Evolutionary conservation across 2,113 vertebrate species (phyloP).

Genomic region (Diphyllodes magnificus): DNA sequence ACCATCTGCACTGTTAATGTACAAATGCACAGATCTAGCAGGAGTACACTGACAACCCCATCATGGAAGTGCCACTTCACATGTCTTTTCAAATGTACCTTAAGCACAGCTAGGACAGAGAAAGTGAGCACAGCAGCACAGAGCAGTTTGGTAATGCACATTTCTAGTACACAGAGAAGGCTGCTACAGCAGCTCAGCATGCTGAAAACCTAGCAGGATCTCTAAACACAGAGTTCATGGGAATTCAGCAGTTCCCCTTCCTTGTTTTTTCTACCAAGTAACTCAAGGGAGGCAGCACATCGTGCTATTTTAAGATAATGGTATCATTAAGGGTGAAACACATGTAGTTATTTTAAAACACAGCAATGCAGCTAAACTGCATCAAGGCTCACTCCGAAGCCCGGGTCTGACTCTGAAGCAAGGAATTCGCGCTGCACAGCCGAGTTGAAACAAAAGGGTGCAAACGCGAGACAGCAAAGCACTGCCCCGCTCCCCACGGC

Average conservation of each 20-base stretch:
- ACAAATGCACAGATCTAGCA: background rate
- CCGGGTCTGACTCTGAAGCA: background rate
- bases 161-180: background rate
- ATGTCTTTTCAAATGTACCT: background rate
- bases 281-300: background rate
- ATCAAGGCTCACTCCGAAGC: background rate
- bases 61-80: background rate
- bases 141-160: accelerated
- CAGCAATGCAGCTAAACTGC: background rate
- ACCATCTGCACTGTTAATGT: too few relatives aligned
- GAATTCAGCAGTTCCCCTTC: background rate
- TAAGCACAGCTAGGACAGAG: background rate
- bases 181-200: background rate
- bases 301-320: background rate
- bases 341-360: background rate
- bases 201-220: background rate
- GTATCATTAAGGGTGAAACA: background rate
- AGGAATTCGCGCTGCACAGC: background rate
- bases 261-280: background rate
- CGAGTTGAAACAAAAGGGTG: background rate
- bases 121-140: background rate
- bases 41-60: background rate
- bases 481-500: background rate
- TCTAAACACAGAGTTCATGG: background rate
- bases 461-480: background rate